These are phyloP conservation scores for Phyllotis vaccarum DNA, from an alignment of 2,797 vertebrate genomes.

Conservation along the genomic window DNA sequence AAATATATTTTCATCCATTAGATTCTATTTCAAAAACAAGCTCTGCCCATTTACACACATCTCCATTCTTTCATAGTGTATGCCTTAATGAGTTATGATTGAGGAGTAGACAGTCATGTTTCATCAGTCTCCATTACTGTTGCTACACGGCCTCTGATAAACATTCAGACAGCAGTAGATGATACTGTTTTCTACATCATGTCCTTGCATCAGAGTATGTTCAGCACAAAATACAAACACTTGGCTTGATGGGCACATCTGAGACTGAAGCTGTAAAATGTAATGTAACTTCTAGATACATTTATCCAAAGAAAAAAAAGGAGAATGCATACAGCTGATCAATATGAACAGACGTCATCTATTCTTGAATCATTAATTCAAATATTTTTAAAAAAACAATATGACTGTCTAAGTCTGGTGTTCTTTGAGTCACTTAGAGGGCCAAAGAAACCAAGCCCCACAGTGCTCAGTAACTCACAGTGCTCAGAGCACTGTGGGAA, in stretches of 20 bases:
- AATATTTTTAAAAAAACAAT: neutral
- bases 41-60: constrained; percentile 13
- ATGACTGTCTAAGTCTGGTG: neutral
- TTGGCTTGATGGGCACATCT: neutral
- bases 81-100: neutral
- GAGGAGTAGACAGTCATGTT: neutral
- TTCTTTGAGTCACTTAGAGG: neutral
- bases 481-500: too few species aligned
- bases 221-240: neutral
- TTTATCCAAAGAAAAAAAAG: neutral
- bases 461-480: too few species aligned
- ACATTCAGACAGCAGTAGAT: neutral
- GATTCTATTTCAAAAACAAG: constrained; percentile 38
- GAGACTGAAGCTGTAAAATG: neutral
- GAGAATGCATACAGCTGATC: accelerated
- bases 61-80: neutral
- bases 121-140: neutral
- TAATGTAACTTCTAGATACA: neutral
- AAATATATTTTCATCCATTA: constrained; percentile 65
- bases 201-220: neutral
- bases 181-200: neutral
- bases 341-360: too few species aligned
- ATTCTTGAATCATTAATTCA: neutral
- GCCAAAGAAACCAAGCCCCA: neutral
- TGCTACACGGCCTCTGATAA: neutral